Base-by-base conservation (phyloP, 2,888 invertebrate species). In the Autographa pulchrina region DNA sequence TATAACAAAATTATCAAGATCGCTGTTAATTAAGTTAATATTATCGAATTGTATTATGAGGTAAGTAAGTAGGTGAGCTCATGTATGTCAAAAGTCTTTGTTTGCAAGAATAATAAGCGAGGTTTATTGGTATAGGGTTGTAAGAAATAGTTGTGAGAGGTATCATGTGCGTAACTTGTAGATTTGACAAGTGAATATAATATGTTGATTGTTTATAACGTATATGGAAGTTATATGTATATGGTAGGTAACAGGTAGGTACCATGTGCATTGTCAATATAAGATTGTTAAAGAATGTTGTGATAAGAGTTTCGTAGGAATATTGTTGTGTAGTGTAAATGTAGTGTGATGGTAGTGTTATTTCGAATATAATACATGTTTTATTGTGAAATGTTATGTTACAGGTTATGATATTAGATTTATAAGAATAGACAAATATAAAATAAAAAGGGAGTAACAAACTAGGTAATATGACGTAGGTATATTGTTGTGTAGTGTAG, bases 41-140 rank as follows among this genome's bases (percentile, higher is more conserved):
- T 41, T 58, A 58, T 58, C 58, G 58, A 58, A 58, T 58, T 58
- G 58, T 58, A 58, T 13, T 58, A 58, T 31, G 25, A 58, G 25
- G 31, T 58, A 58, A 13, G 31, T 58, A 58, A 58, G 58, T 58
- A 32, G 31, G 59, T 65, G 59, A 31, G 59, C 8, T 18, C 18
- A 5, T 2, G 18, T 32, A 59, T 48, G 58, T 18, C 31, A 58
- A 58, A 52, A 32, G n/a, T 14, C 11, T 18, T 52, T 52, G 11
- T 11, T 52, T 41, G 41, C 9, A 14, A 41, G 14, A 41, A 41
- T 41, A 41, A 20, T 54, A 52, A 63, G 52, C 52, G 63, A 52
- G 52, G 52, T 63, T 54, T 25, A 31, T 18, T 48, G 14, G 16
- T 8, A 14, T 14, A 54, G 18, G 14, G 31, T 9, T 9, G 35